These are phyloP conservation scores for Girardinus metallicus DNA, from an alignment of 2,797 vertebrate species.

Conservation along the genomic window DNA sequence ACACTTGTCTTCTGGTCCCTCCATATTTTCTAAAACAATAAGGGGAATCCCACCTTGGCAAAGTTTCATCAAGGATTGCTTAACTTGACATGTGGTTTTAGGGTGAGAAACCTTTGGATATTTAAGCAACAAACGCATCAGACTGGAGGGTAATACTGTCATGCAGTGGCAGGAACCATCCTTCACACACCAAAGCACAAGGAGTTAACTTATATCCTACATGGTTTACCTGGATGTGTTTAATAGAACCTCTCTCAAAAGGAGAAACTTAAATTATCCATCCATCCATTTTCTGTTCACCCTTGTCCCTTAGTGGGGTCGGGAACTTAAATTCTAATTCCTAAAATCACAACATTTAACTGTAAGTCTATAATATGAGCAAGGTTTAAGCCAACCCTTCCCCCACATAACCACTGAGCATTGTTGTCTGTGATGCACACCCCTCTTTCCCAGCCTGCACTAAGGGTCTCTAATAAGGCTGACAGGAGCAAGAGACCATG, in stretches of 20 bases:
- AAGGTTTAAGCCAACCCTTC: background rate
- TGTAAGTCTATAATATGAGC: slow-evolving; percentile 27
- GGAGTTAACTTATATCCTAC: slow-evolving; percentile 23
- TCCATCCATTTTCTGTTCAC: no score
- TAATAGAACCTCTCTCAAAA: slow-evolving; percentile 15
- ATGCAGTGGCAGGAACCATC: slow-evolving; percentile 15
- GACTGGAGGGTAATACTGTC: slow-evolving; percentile 10
- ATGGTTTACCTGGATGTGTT: slow-evolving; percentile 35
- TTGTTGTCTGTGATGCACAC: slow-evolving; percentile 30
- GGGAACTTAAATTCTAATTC: background rate
- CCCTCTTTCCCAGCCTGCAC: slow-evolving; percentile 12
- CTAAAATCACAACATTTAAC: slow-evolving; percentile 11
- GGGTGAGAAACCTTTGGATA: slow-evolving; percentile 31
- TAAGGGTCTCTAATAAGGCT: slow-evolving; percentile 5
- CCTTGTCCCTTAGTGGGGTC: no score
- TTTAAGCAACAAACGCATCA: slow-evolving; percentile 33
- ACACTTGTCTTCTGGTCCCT: background rate
- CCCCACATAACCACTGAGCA: slow-evolving; percentile 10
- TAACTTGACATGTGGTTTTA: slow-evolving; percentile 31
- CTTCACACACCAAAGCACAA: slow-evolving; percentile 37
- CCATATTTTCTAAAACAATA: slow-evolving; percentile 16
- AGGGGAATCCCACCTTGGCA: slow-evolving; percentile 22
- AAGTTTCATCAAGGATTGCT: slow-evolving; percentile 14
- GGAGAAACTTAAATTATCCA: background rate
- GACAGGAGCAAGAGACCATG: slow-evolving; percentile 28